Evolutionary conservation across 2,113 vertebrate species (phyloP), one percentile per base, ranked within the genome.

Genomic region (Kryptolebias marmoratus): DNA sequence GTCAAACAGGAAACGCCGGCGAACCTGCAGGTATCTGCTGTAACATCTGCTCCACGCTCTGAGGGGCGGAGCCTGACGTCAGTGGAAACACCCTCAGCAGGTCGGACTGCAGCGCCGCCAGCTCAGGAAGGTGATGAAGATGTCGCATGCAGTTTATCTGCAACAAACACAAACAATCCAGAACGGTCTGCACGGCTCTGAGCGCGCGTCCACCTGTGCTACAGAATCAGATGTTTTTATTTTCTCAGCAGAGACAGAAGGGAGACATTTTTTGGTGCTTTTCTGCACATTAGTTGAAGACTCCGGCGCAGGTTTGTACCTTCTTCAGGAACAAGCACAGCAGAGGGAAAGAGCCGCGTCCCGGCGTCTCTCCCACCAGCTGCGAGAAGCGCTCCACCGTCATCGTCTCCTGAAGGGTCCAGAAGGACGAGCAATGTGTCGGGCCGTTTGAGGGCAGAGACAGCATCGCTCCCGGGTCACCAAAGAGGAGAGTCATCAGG

Each of bases 311-410:
- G 8, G 10, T 11, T 0, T 16, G 11, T 78, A 94, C 93, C 90
- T 93, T 94, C 16, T 80, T 64, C 7, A 93, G 72, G 69, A 91
- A 93, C 48, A 86, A 60, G 39, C 36, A 22, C 0, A 94, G 90
- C 67, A 94, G 88, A 0, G 81, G 59, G 8, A 89, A 56, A 2
- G 11, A 2, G 14, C 5, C 4, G 10, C 14, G 50, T 11, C 13
- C 73, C 44, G 28, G 62, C 0, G 44, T 60, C 42, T 91, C 87
- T 10, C 68, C 83, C 60, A 94, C 82, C 65, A 91, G 2, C 84
- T 93, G 93, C 6, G 76, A 73, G 61, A 94, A 81, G 5, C 84
- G 81, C 79, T 93, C 90, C 53, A 94, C 64, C 0, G 90, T 93
- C 55, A 93, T 68, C 2, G n/a, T 86, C 60, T 90, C 82, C 0